These are phyloP conservation scores for Pollenia griseotomentosa DNA, from an alignment of 2,888 invertebrate genomes.

Conservation along the genomic window DNA sequence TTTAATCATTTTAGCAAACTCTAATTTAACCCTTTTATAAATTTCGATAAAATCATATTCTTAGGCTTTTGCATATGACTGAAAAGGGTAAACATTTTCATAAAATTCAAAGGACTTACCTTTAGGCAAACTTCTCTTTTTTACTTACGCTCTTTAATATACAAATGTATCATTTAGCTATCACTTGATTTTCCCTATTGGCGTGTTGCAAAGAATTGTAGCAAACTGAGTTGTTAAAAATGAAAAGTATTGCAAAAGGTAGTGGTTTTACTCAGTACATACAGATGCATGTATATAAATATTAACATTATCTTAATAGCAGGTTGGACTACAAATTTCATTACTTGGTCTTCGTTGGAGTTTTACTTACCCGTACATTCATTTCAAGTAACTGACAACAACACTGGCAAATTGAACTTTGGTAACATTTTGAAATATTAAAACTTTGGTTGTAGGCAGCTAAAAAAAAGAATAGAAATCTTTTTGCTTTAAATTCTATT, in stretches of 20 bases:
- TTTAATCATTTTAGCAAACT: too few relatives aligned
- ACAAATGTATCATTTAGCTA: constrained; percentile 19
- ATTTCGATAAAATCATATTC: constrained; percentile 28
- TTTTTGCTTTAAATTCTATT: constrained; percentile 15
- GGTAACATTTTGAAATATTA: constrained; percentile 65
- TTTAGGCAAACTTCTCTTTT: constrained; percentile 2
- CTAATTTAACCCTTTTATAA: background rate
- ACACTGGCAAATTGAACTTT: constrained; percentile 61
- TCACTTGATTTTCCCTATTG: constrained; percentile 15
- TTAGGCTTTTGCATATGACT: background rate
- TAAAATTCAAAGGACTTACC: constrained; percentile 30
- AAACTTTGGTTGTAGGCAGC: constrained; percentile 58
- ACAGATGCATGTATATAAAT: background rate
- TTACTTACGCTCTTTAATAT: background rate
- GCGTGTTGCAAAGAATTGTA: constrained; percentile 5
- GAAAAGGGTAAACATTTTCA: constrained; percentile 29
- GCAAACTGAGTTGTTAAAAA: background rate
- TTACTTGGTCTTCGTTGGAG: background rate
- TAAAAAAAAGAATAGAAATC: background rate
- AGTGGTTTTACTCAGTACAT: background rate
- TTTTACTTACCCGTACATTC: constrained; percentile 20
- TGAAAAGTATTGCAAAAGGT: background rate
- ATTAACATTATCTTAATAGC: constrained; percentile 36
- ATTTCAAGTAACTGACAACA: constrained; percentile 45
- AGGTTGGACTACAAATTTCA: constrained; percentile 21